Conservation (phyloP, 2,797 vertebrate species). For the Hephaestus fuliginosus region DNA sequence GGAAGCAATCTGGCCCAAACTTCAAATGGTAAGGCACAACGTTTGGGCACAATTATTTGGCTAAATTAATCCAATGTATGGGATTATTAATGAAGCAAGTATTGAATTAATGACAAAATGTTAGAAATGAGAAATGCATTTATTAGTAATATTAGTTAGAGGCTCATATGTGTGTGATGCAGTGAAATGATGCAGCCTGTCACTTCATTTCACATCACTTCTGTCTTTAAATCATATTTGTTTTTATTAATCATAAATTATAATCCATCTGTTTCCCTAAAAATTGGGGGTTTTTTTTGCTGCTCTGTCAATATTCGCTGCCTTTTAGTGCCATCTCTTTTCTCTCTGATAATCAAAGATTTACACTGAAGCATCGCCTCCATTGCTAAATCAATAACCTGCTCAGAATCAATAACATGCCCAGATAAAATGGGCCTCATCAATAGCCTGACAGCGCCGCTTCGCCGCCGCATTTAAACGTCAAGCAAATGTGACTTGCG, state of each 20-base stretch:
- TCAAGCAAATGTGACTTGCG: slow-evolving; percentile 40
- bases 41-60: not conserved
- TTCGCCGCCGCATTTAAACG: slow-evolving; percentile 25
- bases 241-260: slow-evolving; percentile 13
- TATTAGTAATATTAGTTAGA: not conserved
- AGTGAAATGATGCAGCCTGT: not conserved
- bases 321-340: slow-evolving; percentile 14
- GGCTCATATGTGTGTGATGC: not conserved
- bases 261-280: slow-evolving; percentile 1
- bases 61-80: rapidly evolving
- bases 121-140: not conserved
- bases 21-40: slow-evolving; percentile 17
- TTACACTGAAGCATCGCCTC: slow-evolving; percentile 73
- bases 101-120: not conserved
- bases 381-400: slow-evolving; percentile 62
- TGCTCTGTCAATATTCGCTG: slow-evolving; percentile 33
- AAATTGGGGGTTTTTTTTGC: slow-evolving; percentile 1
- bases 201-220: not conserved
- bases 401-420: slow-evolving; percentile 51
- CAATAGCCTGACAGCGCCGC: slow-evolving; percentile 34
- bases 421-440: slow-evolving; percentile 50
- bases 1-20: slow-evolving; percentile 68
- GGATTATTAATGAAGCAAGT: not conserved
- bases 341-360: slow-evolving; percentile 54
- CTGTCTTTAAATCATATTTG: not conserved